Conservation (phyloP, 2,888 invertebrate species). For the Chymomyza procnemis region DNA sequence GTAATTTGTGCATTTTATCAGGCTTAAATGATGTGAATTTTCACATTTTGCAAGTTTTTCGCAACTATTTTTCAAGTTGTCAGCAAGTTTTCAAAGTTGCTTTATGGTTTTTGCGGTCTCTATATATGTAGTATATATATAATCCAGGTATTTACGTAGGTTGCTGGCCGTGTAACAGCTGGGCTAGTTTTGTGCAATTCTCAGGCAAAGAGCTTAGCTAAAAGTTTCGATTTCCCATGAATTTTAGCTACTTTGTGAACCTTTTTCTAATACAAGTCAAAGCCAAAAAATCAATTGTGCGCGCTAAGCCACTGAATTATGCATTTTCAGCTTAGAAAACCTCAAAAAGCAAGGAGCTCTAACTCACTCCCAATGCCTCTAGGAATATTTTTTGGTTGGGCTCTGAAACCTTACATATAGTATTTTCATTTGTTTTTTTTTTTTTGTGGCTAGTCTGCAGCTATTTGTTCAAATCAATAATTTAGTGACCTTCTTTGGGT, state of each 20-base stretch:
- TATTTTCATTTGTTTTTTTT: too few relatives aligned
- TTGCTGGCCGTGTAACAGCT: neutral
- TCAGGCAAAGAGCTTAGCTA: neutral
- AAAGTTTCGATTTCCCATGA: too few relatives aligned
- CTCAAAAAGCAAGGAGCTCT: neutral
- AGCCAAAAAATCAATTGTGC: neutral
- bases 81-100: neutral
- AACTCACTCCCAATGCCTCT: too few relatives aligned
- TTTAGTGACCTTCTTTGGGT: slow-evolving; percentile 47
- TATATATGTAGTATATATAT: too few relatives aligned
- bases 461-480: slow-evolving; percentile 34
- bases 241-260: neutral
- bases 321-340: neutral
- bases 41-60: neutral
- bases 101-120: neutral
- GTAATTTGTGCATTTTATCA: neutral
- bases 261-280: neutral
- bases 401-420: neutral
- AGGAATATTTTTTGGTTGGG: neutral
- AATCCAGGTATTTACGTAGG: neutral
- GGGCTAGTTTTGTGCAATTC: neutral
- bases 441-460: neutral
- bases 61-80: neutral
- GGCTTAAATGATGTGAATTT: neutral
- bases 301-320: neutral